Evolutionary conservation across 2,113 vertebrate genomes (phyloP).

Genomic region (Picathartes gymnocephalus): DNA sequence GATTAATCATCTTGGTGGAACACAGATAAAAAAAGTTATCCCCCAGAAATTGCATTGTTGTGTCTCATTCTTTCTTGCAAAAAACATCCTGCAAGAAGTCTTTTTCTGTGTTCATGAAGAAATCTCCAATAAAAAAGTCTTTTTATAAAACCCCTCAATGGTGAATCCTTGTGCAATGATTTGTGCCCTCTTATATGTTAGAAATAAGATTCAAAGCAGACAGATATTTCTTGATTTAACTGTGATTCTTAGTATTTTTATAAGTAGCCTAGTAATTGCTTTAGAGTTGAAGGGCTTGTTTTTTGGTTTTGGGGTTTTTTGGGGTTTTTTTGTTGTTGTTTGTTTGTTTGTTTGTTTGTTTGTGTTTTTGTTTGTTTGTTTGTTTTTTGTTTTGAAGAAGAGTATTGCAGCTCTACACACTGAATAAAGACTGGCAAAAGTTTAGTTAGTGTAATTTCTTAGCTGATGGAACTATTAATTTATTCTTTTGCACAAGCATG

Average conservation of each 20-base stretch:
- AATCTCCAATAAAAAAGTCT: neutral
- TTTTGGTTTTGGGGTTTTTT: no score
- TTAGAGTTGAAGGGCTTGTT: neutral
- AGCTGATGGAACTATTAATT: neutral
- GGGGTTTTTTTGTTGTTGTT: no score
- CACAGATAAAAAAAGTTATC: neutral
- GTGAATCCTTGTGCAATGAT: neutral
- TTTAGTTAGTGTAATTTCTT: neutral
- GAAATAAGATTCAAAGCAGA: neutral
- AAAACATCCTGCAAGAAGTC: neutral
- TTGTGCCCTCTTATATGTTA: neutral
- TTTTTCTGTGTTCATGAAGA: neutral
- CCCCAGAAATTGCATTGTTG: neutral
- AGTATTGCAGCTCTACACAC: neutral
- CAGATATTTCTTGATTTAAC: neutral
- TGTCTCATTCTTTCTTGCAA: neutral
- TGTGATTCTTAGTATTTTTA: neutral
- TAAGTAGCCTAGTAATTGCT: neutral
- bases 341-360: no score
- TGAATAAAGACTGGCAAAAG: neutral
- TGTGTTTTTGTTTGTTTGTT: no score
- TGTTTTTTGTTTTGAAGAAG: neutral
- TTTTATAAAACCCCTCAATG: neutral
- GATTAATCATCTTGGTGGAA: neutral
- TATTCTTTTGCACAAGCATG: neutral